Conservation (phyloP, 2,797 vertebrate genomes). For the Psittacula echo region DNA sequence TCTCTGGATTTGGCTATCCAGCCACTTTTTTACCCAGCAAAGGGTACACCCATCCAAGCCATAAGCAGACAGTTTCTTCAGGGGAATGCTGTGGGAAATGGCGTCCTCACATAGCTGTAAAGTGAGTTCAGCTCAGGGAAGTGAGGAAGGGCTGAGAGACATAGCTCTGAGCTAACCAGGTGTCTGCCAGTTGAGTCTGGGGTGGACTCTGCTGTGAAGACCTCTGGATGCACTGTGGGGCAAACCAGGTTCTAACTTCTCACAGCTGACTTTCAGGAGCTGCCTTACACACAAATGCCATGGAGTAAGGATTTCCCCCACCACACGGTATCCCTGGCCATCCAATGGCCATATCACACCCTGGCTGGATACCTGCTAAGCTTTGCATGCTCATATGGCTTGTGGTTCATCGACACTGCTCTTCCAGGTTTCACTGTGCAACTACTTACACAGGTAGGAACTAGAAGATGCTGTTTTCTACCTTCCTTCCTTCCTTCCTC, state of each 20-base stretch:
- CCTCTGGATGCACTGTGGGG: neutral
- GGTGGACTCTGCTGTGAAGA: neutral
- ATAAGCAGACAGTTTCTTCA: neutral
- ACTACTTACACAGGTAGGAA: neutral
- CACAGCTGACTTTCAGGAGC: neutral
- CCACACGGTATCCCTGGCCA: neutral
- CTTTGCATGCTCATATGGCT: neutral
- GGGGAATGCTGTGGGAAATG: neutral
- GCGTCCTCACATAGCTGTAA: fast-evolving
- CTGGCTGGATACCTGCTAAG: neutral
- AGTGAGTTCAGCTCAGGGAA: neutral
- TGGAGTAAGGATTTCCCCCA: neutral
- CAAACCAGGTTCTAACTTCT: neutral
- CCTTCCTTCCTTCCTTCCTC: neutral
- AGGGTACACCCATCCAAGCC: neutral
- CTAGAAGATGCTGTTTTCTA: neutral
- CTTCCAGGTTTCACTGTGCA: neutral
- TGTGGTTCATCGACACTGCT: neutral
- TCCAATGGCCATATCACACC: neutral
- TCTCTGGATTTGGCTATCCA: neutral
- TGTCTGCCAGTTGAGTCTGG: neutral
- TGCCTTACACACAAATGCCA: fast-evolving
- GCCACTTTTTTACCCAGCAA: neutral
- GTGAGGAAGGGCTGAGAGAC: neutral
- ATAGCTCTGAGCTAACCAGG: neutral